phyloP scores from a whole-genome alignment of 2,888 invertebrate species.

The Caenorhabditis sp. region DNA sequence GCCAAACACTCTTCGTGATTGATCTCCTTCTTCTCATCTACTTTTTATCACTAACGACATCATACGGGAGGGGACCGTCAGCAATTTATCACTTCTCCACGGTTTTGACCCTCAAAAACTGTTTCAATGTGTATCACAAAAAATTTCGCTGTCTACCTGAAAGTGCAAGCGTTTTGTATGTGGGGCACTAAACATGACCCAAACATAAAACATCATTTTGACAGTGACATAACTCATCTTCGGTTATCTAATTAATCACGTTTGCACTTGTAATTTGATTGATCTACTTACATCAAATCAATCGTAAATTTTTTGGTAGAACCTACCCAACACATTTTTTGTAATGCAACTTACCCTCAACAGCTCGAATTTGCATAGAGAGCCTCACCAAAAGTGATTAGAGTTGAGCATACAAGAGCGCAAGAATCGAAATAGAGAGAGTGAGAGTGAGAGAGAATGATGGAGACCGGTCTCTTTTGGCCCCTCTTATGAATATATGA shows the following conservation, averaged over 20 bases:
- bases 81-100: constrained; percentile 43
- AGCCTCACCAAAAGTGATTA: constrained; percentile 44
- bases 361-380: constrained; percentile 55
- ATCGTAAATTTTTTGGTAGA: background rate
- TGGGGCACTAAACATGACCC: too few species aligned
- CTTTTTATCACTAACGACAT: constrained; percentile 48
- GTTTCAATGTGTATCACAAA: constrained; percentile 8
- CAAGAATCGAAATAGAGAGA: background rate
- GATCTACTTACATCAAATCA: background rate
- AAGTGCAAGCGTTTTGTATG: too few species aligned
- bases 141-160: constrained; percentile 1
- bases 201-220: too few species aligned
- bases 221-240: too few species aligned
- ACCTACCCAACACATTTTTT: constrained; percentile 3
- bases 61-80: constrained; percentile 7
- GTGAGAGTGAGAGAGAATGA: constrained; percentile 3
- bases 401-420: constrained; percentile 59
- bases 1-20: constrained; percentile 61
- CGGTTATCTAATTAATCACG: background rate
- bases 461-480: constrained; percentile 37
- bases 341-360: constrained; percentile 4
- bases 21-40: constrained; percentile 46
- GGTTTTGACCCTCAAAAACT: constrained; percentile 38
- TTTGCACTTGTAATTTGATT: background rate
- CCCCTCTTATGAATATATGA: constrained; percentile 45